Conservation (phyloP, 92 coral and sea anemone genomes). For the Nematostella vectensis region DNA sequence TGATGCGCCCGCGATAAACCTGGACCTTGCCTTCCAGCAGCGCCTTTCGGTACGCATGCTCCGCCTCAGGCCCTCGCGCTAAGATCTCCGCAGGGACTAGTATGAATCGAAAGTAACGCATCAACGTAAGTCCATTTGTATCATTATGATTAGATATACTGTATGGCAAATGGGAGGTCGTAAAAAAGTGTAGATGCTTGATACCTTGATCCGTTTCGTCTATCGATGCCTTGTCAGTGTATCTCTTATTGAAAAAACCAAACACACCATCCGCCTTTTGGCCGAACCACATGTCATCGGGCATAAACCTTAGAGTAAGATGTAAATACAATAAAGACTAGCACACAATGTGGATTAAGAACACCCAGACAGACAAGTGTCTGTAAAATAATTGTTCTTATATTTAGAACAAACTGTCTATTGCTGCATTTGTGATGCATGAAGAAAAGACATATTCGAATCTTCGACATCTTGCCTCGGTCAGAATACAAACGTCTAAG, state of each 20-base stretch:
- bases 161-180: too few species aligned
- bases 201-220: not conserved
- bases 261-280: conserved; percentile 1
- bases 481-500: too few species aligned
- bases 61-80: conserved; percentile 70
- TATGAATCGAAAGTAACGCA: too few species aligned
- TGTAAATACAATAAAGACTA: too few species aligned
- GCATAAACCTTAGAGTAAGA: not conserved
- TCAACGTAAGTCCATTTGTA: too few species aligned
- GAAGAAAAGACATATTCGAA: too few species aligned
- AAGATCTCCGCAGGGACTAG: conserved; percentile 59
- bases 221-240: not conserved
- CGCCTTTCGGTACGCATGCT: conserved; percentile 61
- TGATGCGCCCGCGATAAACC: conserved; percentile 73
- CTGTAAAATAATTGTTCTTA: too few species aligned
- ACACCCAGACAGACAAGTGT: too few species aligned
- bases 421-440: too few species aligned
- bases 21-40: conserved; percentile 55
- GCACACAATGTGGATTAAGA: too few species aligned
- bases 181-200: not conserved
- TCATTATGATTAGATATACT: not conserved
- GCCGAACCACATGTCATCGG: conserved; percentile 1
- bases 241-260: conserved; percentile 1
- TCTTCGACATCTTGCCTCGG: too few species aligned
- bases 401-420: too few species aligned